Base-by-base conservation (phyloP, 2,888 invertebrate genomes). In the Ecliptopera silaceata region DNA sequence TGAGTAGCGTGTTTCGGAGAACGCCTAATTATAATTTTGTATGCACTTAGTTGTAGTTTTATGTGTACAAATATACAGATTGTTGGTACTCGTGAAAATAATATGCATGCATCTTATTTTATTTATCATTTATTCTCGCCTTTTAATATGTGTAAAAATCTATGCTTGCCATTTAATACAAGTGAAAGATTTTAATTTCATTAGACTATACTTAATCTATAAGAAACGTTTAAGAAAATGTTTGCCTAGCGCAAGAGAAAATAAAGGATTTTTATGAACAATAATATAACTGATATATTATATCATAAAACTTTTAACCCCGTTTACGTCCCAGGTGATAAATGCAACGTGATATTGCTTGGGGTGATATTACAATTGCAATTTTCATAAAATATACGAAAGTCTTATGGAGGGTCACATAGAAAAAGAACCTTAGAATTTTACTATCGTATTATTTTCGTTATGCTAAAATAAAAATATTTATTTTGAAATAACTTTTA, bases 11-110 rank as follows among this genome's bases (percentile, higher is more conserved):
- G 46, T 53, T 63, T 54, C 36, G 49, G 47, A 32, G 32, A 50
- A 47, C 38, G 48, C 55, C 52, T 56, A 54, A 63, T 62, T 60
- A 60, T 43, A 56, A 53, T 61, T 52, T 59, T 57, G 56, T 57
- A 57, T 59, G 60, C 56, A 46, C 52, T 61, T 51, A 54, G 47
- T 11, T 26, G 42, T n/a, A 41, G 45, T 13, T 43, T 57, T 45
- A 31, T 57, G 36, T 54, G 52, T 53, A 8, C 8, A n/a, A n/a
- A n/a, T n/a, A n/a, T n/a, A n/a, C n/a, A n/a, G n/a, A n/a, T n/a
- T n/a, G n/a, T n/a, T n/a, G n/a, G n/a, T n/a, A n/a, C n/a, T n/a
- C n/a, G n/a, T n/a, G n/a, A n/a, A n/a, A n/a, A n/a, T n/a, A n/a
- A n/a, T n/a, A n/a, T n/a, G n/a, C n/a, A n/a, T n/a, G n/a, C n/a